Conservation (phyloP, 1,140 invertebrate species). For the Scaptodrosophila lebanonensis region DNA sequence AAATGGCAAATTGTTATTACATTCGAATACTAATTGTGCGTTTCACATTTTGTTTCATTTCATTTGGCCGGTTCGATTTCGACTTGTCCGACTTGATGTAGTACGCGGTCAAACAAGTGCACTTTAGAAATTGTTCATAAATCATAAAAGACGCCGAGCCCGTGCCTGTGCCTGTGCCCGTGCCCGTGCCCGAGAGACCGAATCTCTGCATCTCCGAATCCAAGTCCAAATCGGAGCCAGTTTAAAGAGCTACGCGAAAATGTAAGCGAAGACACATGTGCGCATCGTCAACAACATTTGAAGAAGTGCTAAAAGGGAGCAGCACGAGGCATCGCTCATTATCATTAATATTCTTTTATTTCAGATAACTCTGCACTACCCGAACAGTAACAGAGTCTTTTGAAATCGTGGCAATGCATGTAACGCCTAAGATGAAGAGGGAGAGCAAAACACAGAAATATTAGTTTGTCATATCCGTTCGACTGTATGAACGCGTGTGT, state of each 20-base stretch:
- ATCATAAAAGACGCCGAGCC: constrained; percentile 50
- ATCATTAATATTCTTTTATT: constrained; percentile 50
- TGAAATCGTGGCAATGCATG: too few relatives aligned
- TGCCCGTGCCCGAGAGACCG: not conserved
- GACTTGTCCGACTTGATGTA: constrained; percentile 69
- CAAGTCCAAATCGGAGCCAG: constrained; percentile 34
- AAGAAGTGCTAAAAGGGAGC: constrained; percentile 71
- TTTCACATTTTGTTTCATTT: constrained; percentile 53
- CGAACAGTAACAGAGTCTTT: constrained; percentile 41
- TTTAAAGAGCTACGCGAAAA: constrained; percentile 38
- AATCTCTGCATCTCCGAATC: constrained; percentile 4
- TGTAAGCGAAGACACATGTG: too few relatives aligned
- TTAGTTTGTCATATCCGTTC: too few relatives aligned
- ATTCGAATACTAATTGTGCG: not conserved
- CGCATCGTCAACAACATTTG: too few relatives aligned
- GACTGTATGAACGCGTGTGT: too few relatives aligned
- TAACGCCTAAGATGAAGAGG: too few relatives aligned
- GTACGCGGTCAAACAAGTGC: constrained; percentile 74
- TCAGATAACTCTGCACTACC: too few relatives aligned
- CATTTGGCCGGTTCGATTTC: not conserved
- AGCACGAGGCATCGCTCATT: constrained; percentile 34
- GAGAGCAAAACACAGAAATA: too few relatives aligned
- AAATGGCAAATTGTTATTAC: constrained; percentile 61
- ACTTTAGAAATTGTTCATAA: constrained; percentile 75
- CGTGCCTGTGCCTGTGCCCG: not conserved